Percentiles rank a stretch among this genome's conserved stretches.
phyloP scores from a whole-genome alignment of 2,113 vertebrate genomes.

The Arothron firmamentum region DNA sequence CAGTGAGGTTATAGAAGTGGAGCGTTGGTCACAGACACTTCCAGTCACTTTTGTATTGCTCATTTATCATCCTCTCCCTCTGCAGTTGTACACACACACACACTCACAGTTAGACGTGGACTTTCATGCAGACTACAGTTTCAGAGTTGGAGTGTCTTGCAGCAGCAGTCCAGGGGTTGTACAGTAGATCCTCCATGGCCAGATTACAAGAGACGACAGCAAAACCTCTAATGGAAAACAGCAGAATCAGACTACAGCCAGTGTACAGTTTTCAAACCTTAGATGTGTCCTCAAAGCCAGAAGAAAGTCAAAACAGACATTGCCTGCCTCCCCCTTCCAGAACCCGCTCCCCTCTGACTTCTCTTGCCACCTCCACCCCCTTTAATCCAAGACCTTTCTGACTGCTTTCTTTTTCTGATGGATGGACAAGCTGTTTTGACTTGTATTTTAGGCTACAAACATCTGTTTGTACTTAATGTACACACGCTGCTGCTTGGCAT shows the following conservation, averaged over 20 bases:
- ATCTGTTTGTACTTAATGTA: slow-evolving; percentile 29
- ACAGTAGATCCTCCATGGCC: slow-evolving; percentile 44
- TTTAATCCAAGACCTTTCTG: slow-evolving; percentile 52
- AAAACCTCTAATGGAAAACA: slow-evolving; percentile 38
- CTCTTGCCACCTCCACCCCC: slow-evolving; percentile 31
- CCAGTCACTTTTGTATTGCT: slow-evolving; percentile 3
- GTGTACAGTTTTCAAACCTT: slow-evolving; percentile 31
- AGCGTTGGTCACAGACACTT: background rate
- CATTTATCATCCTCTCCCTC: slow-evolving; percentile 1
- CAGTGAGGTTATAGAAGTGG: no score
- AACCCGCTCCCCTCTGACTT: slow-evolving; percentile 9
- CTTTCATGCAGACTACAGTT: slow-evolving; percentile 53
- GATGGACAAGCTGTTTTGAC: slow-evolving; percentile 34
- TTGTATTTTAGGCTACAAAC: slow-evolving; percentile 16
- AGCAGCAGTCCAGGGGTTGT: slow-evolving; percentile 30
- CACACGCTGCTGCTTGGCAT: slow-evolving; percentile 50
- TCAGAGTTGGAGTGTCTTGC: slow-evolving; percentile 41
- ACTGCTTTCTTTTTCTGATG: slow-evolving; percentile 54
- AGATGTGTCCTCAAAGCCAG: slow-evolving; percentile 11
- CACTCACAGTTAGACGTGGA: slow-evolving; percentile 40
- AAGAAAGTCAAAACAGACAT: background rate
- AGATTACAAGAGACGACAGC: slow-evolving; percentile 34
- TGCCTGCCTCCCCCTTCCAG: background rate
- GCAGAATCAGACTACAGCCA: slow-evolving; percentile 41
- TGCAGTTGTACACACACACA: slow-evolving; percentile 34